Conservation (phyloP, 2,113 vertebrate genomes). For the Hyperoodon ampullatus region DNA sequence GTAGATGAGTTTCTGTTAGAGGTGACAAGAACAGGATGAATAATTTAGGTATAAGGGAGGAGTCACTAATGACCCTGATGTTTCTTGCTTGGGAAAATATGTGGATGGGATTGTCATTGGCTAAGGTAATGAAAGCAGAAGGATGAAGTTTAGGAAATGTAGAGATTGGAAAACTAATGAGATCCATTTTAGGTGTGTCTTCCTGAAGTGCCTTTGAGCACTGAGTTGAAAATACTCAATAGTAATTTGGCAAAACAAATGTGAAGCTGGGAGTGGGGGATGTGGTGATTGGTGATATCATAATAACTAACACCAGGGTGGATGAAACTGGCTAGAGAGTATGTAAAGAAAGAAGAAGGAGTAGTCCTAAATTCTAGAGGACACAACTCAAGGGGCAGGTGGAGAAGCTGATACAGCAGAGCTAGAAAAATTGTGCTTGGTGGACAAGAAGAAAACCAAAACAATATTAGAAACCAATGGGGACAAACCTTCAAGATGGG, state of each 20-base stretch:
- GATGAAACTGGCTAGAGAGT: not conserved
- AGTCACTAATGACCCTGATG: not conserved
- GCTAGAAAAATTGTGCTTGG: not conserved
- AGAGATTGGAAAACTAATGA: not conserved
- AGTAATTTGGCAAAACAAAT: not conserved
- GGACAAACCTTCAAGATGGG: not conserved
- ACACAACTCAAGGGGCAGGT: not conserved
- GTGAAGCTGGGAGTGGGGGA: not conserved
- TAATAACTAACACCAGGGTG: not conserved
- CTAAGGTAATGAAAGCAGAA: not conserved
- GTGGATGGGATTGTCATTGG: not conserved
- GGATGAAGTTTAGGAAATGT: not conserved
- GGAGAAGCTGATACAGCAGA: not conserved
- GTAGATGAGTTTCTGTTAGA: not conserved
- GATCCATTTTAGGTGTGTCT: not conserved
- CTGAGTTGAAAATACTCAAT: not conserved
- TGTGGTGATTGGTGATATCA: not conserved
- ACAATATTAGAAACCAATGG: not conserved
- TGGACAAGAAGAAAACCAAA: not conserved
- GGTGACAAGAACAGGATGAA: not conserved
- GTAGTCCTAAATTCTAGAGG: not conserved
- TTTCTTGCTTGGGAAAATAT: not conserved
- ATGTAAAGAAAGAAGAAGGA: not conserved
- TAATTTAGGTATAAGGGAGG: not conserved
- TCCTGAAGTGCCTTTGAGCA: not conserved